These are phyloP conservation scores for Zaprionus lachaisei DNA, from an alignment of 1,140 invertebrate genomes.

Conservation along the genomic window DNA sequence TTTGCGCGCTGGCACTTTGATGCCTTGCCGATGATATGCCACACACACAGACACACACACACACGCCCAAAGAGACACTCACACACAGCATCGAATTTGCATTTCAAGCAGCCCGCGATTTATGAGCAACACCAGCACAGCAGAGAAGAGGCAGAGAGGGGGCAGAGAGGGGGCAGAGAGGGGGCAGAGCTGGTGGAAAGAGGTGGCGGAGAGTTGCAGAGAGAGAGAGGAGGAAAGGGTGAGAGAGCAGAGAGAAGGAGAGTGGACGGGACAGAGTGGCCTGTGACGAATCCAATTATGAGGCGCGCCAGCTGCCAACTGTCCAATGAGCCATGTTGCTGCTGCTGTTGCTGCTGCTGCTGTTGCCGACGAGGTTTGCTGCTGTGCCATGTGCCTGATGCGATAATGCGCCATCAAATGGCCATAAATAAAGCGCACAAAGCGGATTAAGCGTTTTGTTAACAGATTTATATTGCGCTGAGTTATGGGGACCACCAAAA, in stretches of 20 bases:
- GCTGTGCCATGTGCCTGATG: slow-evolving; percentile 76
- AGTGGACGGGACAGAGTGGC: background rate
- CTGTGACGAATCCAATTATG: slow-evolving; percentile 80
- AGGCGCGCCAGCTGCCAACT: slow-evolving; percentile 76
- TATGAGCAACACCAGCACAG: slow-evolving; percentile 49
- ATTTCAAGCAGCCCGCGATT: slow-evolving; percentile 81
- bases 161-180: background rate
- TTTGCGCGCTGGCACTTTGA: slow-evolving; percentile 73
- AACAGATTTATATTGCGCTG: slow-evolving; percentile 81
- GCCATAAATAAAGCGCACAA: slow-evolving; percentile 79
- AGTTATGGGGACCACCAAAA: slow-evolving; percentile 59
- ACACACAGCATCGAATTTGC: slow-evolving; percentile 63
- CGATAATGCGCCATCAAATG: slow-evolving; percentile 81
- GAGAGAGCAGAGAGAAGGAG: background rate
- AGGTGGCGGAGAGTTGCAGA: background rate
- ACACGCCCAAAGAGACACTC: background rate
- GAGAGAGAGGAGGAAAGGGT: background rate
- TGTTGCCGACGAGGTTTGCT: slow-evolving; percentile 12
- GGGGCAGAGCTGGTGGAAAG: background rate
- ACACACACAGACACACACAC: slow-evolving; percentile 12
- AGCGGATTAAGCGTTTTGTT: slow-evolving; percentile 81
- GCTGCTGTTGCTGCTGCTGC: slow-evolving; percentile 15
- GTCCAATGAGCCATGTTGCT: slow-evolving; percentile 55
- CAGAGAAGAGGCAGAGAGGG: background rate
- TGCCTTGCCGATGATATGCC: slow-evolving; percentile 77